Percentiles rank a stretch among this genome's conserved stretches.
These are phyloP conservation scores for Thymallus thymallus DNA, from an alignment of 2,113 vertebrate species.

Conservation along the genomic window DNA sequence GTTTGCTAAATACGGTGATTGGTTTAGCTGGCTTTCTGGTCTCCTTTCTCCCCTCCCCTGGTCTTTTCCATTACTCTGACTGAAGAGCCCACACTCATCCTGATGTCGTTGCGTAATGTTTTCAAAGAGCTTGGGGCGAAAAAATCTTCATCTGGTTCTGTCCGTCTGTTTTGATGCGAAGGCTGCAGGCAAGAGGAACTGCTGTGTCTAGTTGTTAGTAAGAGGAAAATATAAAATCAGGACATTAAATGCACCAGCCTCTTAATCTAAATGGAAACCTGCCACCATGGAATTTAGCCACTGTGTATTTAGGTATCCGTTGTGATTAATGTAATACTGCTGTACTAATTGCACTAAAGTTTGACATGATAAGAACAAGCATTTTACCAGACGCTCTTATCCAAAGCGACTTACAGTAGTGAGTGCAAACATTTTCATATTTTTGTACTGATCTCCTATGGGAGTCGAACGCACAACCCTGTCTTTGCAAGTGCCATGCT, in stretches of 20 bases:
- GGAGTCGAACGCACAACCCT: too few relatives aligned
- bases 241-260: constrained; percentile 44
- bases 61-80: constrained; percentile 38
- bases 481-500: too few relatives aligned
- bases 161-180: constrained; percentile 59
- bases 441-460: too few relatives aligned
- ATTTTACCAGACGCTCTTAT: too few relatives aligned
- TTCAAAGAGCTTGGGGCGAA: constrained; percentile 61
- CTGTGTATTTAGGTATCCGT: too few relatives aligned
- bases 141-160: constrained; percentile 69
- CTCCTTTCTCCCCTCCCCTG: not conserved
- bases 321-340: not conserved
- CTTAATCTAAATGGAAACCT: constrained; percentile 21
- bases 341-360: not conserved
- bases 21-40: constrained; percentile 51
- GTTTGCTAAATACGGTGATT: constrained; percentile 73
- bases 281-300: constrained; percentile 5
- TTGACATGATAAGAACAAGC: not conserved
- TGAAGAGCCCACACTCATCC: constrained; percentile 61
- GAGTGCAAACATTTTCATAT: too few relatives aligned
- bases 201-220: constrained; percentile 44
- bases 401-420: too few relatives aligned
- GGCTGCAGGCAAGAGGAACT: constrained; percentile 56
- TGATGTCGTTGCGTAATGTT: constrained; percentile 66
- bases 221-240: constrained; percentile 49